These are phyloP conservation scores for Ceramica pisi DNA, from an alignment of 2,888 invertebrate species.

Conservation along the genomic window DNA sequence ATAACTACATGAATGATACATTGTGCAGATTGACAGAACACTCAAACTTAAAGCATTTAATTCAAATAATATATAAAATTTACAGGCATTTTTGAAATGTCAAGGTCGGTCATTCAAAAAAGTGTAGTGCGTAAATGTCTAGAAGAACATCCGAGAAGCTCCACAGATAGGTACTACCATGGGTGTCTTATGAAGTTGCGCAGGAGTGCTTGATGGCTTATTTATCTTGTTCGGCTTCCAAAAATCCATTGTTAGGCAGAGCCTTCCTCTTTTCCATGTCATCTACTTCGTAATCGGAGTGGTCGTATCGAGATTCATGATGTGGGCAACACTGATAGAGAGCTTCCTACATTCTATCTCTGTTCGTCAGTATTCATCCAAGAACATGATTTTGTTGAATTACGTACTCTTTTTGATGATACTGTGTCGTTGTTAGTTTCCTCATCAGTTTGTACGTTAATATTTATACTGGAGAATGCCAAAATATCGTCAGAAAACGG, in stretches of 20 bases:
- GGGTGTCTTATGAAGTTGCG: not conserved
- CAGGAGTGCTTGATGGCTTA: not conserved
- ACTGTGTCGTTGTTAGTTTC: not conserved
- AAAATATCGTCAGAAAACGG: not conserved
- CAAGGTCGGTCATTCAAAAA: too few species aligned
- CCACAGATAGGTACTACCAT: not conserved
- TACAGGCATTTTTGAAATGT: too few species aligned
- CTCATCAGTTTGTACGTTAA: not conserved
- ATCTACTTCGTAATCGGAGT: not conserved
- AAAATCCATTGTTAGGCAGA: not conserved
- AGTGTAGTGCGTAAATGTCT: too few species aligned
- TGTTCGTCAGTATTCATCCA: not conserved
- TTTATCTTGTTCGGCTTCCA: not conserved
- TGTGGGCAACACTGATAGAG: not conserved
- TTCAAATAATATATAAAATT: too few species aligned
- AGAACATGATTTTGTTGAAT: not conserved
- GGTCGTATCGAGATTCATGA: not conserved
- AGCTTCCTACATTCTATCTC: not conserved
- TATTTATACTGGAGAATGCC: not conserved
- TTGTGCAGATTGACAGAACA: not conserved
- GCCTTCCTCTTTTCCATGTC: not conserved
- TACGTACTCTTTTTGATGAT: not conserved
- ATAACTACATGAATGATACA: not conserved
- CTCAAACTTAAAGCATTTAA: too few species aligned
- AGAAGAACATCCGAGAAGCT: too few species aligned